A percentile compares a stretch with the other conserved stretches of the same genome.
phyloP scores from a whole-genome alignment of 2,113 vertebrate species.

The Archilochus colubris region DNA sequence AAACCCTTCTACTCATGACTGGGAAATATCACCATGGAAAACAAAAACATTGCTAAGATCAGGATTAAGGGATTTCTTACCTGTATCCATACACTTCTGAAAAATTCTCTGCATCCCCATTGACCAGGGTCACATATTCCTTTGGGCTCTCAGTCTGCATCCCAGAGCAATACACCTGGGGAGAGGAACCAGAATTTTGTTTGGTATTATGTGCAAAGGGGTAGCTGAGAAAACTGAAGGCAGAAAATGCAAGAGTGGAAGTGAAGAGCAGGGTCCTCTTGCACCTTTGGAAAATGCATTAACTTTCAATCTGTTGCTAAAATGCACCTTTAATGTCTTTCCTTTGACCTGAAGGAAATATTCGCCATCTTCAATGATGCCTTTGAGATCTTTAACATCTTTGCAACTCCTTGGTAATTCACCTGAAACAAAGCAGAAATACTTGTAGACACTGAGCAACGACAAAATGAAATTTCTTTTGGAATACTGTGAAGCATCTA shows the following conservation, averaged over 20 bases:
- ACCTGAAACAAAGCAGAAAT: conserved; percentile 76
- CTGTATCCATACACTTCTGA: conserved; percentile 97
- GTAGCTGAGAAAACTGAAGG: neutral
- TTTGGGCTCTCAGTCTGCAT: conserved; percentile 90
- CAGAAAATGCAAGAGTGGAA: neutral
- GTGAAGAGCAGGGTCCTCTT: neutral
- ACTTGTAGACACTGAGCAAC: neutral
- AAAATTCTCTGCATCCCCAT: conserved; percentile 90
- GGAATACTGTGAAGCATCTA: neutral
- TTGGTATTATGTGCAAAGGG: neutral
- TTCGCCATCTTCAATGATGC: conserved; percentile 82
- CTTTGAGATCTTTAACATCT: conserved; percentile 77
- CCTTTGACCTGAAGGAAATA: conserved; percentile 87
- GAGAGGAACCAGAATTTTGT: neutral
- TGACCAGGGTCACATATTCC: conserved; percentile 89
- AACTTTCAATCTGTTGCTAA: neutral
- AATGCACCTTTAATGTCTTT: conserved; percentile 84
- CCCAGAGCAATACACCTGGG: conserved; percentile 91
- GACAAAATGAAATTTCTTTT: neutral
- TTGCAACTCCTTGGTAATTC: conserved; percentile 86
- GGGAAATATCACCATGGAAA: neutral
- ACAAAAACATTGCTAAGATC: neutral
- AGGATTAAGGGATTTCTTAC: conserved; percentile 70
- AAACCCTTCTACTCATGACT: conserved; percentile 48
- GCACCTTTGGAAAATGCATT: neutral